Base-by-base conservation (phyloP, 2,888 invertebrate species). In the Hylaea fasciaria region DNA sequence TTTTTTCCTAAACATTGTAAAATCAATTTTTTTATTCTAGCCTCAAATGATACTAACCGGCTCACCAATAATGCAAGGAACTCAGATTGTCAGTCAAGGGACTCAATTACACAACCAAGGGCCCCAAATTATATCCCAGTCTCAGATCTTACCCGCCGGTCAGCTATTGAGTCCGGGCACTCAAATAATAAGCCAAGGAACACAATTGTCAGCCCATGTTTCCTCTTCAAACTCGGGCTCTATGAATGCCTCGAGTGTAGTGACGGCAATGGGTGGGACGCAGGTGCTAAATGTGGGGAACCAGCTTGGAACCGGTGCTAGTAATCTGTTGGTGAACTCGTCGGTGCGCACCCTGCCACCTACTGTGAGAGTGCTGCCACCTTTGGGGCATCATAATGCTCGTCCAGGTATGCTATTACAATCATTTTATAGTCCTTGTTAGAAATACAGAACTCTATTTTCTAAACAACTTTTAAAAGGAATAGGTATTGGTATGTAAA, bases 181-280 rank as follows among this genome's bases (percentile, higher is more conserved):
- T 22, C 92, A 92, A 68, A 91, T 92, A 12, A 91, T 92, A 64
- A 92, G 91, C 65, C 92, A 92, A 77, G 91, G 91, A 13, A 86
- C 85, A 11, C 91, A 92, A 67, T 68, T 91, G 13, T 83, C 89
- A 52, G 86, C 85, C 54, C 89, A 65, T 59, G 58, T 64, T 7
- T 64, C 84, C 71, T 82, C 82, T 29, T 80, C 89, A 35, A 85
- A 75, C 65, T 63, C 85, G 16, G 85, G 70, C 67, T 84, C 76
- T 66, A 71, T 76, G 73, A 73, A 79, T 40, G 86, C 86, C 66
- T 74, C 82, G 32, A 85, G 74, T 76, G 82, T 81, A 50, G 72
- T 82, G 7, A 80, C 87, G 11, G 71, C 86, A 12, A 85, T 81
- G 71, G 86, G 84, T 71, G 87, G 84, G 3, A 68, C 83, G 32